These are phyloP conservation scores for Oceanodroma tethys DNA, from an alignment of 2,113 vertebrate species.

Conservation along the genomic window DNA sequence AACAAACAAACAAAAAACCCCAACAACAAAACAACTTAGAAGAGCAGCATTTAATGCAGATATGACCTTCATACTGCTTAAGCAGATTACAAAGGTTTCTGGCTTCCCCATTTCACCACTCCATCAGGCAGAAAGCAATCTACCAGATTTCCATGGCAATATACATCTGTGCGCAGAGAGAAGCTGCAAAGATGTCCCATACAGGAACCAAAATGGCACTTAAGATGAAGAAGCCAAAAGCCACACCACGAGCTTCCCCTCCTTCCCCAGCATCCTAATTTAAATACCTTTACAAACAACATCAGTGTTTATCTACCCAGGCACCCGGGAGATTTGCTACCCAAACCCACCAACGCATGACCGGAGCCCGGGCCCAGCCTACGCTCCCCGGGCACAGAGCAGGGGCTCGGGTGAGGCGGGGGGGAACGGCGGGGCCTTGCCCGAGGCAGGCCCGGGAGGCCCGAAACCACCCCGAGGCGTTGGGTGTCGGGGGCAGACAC, in stretches of 20 bases:
- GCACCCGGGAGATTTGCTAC: background rate
- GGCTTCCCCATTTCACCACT: background rate
- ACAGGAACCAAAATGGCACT: background rate
- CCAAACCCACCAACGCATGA: background rate
- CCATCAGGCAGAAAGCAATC: background rate
- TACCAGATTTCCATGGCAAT: rapidly evolving
- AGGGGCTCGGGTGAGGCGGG: background rate
- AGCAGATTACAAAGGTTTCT: too few species aligned
- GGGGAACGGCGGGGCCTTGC: background rate
- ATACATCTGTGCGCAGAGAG: rapidly evolving
- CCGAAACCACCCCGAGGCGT: background rate
- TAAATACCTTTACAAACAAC: background rate
- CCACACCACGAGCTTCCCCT: background rate
- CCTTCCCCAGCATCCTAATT: rapidly evolving
- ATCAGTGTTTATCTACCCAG: background rate
- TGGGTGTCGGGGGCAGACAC: too few species aligned
- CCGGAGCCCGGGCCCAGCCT: background rate
- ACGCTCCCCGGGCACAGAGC: too few species aligned
- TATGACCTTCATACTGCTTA: background rate
- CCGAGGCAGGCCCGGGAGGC: background rate
- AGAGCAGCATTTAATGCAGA: background rate
- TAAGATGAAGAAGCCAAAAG: rapidly evolving
- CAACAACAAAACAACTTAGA: background rate
- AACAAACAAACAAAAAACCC: background rate
- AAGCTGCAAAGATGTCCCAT: rapidly evolving